phyloP scores from a whole-genome alignment of 2,888 invertebrate genomes.

The Cheilosia pagana region DNA sequence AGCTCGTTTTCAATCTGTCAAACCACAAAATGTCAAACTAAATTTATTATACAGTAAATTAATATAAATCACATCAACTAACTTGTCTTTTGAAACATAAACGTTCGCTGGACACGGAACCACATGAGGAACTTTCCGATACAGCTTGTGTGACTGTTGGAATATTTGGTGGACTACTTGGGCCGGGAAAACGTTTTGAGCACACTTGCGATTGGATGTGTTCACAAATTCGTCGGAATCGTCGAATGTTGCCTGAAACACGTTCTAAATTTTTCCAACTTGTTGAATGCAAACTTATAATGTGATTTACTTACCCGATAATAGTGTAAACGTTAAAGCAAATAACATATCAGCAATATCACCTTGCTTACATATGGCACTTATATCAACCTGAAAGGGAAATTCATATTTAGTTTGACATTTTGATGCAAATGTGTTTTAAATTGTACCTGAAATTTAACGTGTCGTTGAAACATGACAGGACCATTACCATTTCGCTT shows the following conservation, averaged over 20 bases:
- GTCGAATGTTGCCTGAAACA: slow-evolving; percentile 93
- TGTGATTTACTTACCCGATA: slow-evolving; percentile 89
- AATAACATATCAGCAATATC: slow-evolving; percentile 89
- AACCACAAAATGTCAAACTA: slow-evolving; percentile 60
- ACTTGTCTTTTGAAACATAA: slow-evolving; percentile 83
- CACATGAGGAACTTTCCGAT: slow-evolving; percentile 84
- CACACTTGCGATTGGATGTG: slow-evolving; percentile 95
- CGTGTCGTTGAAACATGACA: slow-evolving; percentile 98
- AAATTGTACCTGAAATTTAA: slow-evolving; percentile 91
- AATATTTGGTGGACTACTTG: slow-evolving; percentile 83
- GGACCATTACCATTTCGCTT: slow-evolving; percentile 96
- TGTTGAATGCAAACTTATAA: slow-evolving; percentile 20
- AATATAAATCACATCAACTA: slow-evolving; percentile 18
- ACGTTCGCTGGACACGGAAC: slow-evolving; percentile 83
- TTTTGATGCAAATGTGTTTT: neutral
- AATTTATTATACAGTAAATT: slow-evolving; percentile 18
- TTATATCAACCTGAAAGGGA: slow-evolving; percentile 93
- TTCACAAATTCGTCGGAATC: slow-evolving; percentile 97
- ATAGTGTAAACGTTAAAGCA: slow-evolving; percentile 96
- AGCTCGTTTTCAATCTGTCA: slow-evolving; percentile 83
- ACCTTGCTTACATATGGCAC: slow-evolving; percentile 91
- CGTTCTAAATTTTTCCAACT: slow-evolving; percentile 55
- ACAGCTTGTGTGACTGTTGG: slow-evolving; percentile 83
- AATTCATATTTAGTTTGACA: neutral
- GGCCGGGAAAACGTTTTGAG: slow-evolving; percentile 84